phyloP scores from a whole-genome alignment of 2,797 vertebrate species.

The Malacoctenus gilli region DNA sequence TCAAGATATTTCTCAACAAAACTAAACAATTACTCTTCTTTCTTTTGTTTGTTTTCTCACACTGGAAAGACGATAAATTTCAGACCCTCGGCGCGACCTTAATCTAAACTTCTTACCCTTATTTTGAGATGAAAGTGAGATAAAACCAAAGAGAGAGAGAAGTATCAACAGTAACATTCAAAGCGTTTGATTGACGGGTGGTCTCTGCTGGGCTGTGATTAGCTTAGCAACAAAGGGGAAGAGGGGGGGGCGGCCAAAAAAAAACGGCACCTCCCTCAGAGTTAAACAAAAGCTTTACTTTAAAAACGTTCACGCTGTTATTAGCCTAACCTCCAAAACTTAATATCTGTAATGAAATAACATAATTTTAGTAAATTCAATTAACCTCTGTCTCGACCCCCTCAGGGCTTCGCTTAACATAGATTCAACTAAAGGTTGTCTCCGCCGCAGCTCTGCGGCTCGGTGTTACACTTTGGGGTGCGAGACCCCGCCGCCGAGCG shows the following conservation, averaged over 20 bases:
- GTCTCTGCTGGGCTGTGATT: slow-evolving; percentile 20
- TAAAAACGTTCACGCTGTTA: slow-evolving; percentile 47
- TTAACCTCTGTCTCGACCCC: slow-evolving; percentile 78
- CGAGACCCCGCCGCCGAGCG: slow-evolving; percentile 31
- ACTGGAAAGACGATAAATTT: neutral
- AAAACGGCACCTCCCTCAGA: slow-evolving; percentile 5
- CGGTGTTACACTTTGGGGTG: slow-evolving; percentile 54
- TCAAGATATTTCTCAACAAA: too few relatives aligned
- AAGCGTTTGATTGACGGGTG: slow-evolving; percentile 32
- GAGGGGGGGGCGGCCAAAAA: slow-evolving; percentile 11
- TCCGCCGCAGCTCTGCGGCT: slow-evolving; percentile 53
- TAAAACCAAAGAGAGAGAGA: slow-evolving; percentile 1
- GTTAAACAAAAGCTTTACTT: slow-evolving; percentile 56
- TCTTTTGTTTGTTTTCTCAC: neutral
- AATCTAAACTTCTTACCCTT: neutral
- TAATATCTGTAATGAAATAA: slow-evolving; percentile 72
- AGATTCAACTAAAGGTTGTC: slow-evolving; percentile 68
- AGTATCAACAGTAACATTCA: slow-evolving; percentile 1
- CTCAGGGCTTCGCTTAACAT: slow-evolving; percentile 75
- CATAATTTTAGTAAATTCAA: slow-evolving; percentile 78
- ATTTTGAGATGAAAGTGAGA: too few relatives aligned
- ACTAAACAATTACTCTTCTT: too few relatives aligned
- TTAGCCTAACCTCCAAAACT: slow-evolving; percentile 74
- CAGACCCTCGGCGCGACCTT: neutral
- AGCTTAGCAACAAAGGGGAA: slow-evolving; percentile 42